Conservation (phyloP, 2,888 invertebrate genomes). For the Parelbella ahira region DNA sequence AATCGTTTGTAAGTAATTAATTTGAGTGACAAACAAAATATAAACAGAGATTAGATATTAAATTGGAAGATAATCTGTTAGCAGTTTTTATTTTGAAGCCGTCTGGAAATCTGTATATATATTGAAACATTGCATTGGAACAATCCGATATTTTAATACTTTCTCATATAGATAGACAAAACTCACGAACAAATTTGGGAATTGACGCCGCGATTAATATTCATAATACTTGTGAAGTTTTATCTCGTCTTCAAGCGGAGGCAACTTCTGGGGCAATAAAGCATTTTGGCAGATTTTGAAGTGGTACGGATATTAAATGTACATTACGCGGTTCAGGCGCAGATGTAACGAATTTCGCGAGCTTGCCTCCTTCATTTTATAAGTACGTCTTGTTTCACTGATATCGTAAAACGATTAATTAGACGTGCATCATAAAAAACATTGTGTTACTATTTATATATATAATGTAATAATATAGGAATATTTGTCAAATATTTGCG, state of each 20-base stretch:
- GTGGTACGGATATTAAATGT: slow-evolving; percentile 71
- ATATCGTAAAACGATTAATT: slow-evolving; percentile 1
- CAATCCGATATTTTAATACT: too few species aligned
- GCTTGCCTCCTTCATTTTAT: slow-evolving; percentile 28
- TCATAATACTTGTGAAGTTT: slow-evolving; percentile 78
- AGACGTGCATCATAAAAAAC: too few species aligned
- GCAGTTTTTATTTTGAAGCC: too few species aligned
- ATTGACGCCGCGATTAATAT: slow-evolving; percentile 75
- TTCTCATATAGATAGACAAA: slow-evolving; percentile 42
- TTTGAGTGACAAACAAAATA: too few species aligned
- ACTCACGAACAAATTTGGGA: slow-evolving; percentile 69
- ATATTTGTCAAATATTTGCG: too few species aligned
- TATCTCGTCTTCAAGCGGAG: slow-evolving; percentile 48
- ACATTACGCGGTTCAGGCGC: slow-evolving; percentile 64
- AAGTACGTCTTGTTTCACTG: slow-evolving; percentile 20
- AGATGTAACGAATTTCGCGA: slow-evolving; percentile 48
- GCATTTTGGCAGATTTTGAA: slow-evolving; percentile 77
- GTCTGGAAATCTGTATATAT: too few species aligned
- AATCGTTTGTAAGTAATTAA: too few species aligned
- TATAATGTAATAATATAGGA: too few species aligned
- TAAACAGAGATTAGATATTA: too few species aligned
- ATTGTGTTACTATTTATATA: too few species aligned
- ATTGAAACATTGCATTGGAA: too few species aligned
- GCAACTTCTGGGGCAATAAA: slow-evolving; percentile 73
- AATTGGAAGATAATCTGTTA: too few species aligned